Percentiles rank a stretch among this genome's conserved stretches.
phyloP scores from a whole-genome alignment of 2,113 vertebrate genomes.

The Esox niger region DNA sequence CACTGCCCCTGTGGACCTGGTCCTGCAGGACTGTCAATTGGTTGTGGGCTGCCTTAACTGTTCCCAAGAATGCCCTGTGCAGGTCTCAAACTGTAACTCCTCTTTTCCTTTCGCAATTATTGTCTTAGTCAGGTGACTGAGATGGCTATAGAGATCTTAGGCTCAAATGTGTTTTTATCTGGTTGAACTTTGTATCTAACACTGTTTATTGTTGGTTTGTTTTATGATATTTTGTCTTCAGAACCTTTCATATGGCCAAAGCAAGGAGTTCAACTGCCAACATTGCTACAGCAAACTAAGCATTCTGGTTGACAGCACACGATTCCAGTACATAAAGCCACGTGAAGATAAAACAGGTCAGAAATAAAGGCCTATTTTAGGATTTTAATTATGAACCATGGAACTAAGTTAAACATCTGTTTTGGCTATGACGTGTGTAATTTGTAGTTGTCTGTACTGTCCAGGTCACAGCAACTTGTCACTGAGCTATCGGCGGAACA shows the following conservation, averaged over 20 bases:
- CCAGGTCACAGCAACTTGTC: slow-evolving; percentile 47
- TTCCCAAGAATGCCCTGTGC: slow-evolving; percentile 64
- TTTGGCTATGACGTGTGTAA: not conserved
- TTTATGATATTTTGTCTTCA: slow-evolving; percentile 25
- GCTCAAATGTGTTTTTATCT: not conserved
- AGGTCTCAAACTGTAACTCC: slow-evolving; percentile 56
- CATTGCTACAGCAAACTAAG: slow-evolving; percentile 75
- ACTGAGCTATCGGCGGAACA: slow-evolving; percentile 39
- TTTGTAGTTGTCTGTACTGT: slow-evolving; percentile 4
- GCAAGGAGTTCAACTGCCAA: slow-evolving; percentile 71
- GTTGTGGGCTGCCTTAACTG: slow-evolving; percentile 72
- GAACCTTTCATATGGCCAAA: slow-evolving; percentile 73
- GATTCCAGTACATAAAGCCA: slow-evolving; percentile 71
- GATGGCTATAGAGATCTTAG: no score
- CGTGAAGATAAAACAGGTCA: slow-evolving; percentile 64
- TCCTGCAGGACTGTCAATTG: slow-evolving; percentile 72
- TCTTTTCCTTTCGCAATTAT: not conserved
- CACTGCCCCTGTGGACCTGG: slow-evolving; percentile 67
- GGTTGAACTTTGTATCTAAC: not conserved
- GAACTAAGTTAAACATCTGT: not conserved
- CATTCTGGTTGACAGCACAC: slow-evolving; percentile 67
- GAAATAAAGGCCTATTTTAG: slow-evolving; percentile 1
- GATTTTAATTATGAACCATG: not conserved
- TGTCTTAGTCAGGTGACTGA: not conserved
- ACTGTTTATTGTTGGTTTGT: not conserved